Conservation (phyloP, 64 coral and sea anemone species). For the Hydrozoanthus tunicans region DNA sequence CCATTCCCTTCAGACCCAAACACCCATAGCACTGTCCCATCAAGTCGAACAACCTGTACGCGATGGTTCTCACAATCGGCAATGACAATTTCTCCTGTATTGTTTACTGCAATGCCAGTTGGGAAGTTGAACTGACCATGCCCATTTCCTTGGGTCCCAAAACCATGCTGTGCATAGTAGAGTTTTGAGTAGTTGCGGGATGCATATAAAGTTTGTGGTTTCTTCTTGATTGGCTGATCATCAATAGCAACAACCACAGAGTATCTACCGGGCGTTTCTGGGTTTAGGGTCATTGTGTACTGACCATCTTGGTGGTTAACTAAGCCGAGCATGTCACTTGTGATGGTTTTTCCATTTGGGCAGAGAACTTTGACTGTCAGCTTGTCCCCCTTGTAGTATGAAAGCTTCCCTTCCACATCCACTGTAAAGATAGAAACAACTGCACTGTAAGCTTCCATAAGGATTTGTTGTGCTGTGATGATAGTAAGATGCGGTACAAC, state of each 20-base stretch:
- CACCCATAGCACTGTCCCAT: slow-evolving; percentile 51
- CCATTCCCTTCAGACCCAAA: slow-evolving; percentile 51
- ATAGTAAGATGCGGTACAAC: slow-evolving; percentile 40
- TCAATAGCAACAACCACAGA: slow-evolving; percentile 17
- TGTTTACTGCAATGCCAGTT: slow-evolving; percentile 49
- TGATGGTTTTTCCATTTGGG: neutral
- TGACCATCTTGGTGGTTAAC: slow-evolving; percentile 32
- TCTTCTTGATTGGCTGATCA: slow-evolving; percentile 12
- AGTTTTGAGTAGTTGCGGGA: slow-evolving; percentile 40
- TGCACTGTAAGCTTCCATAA: neutral
- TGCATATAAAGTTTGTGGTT: slow-evolving; percentile 1
- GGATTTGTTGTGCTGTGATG: slow-evolving; percentile 1
- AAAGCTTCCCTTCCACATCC: slow-evolving; percentile 12
- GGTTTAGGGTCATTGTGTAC: slow-evolving; percentile 16
- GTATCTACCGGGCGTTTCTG: slow-evolving; percentile 1
- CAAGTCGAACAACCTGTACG: slow-evolving; percentile 55
- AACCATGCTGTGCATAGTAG: slow-evolving; percentile 34
- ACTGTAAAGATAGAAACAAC: slow-evolving; percentile 16
- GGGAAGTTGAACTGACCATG: slow-evolving; percentile 54
- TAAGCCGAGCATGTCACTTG: neutral
- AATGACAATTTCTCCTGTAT: slow-evolving; percentile 57
- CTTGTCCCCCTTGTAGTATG: slow-evolving; percentile 30
- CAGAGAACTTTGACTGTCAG: neutral
- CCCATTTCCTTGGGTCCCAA: slow-evolving; percentile 56
- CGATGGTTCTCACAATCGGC: slow-evolving; percentile 63